These are phyloP conservation scores for Takifugu bimaculatus DNA, from an alignment of 2,113 vertebrate species.

Conservation along the genomic window DNA sequence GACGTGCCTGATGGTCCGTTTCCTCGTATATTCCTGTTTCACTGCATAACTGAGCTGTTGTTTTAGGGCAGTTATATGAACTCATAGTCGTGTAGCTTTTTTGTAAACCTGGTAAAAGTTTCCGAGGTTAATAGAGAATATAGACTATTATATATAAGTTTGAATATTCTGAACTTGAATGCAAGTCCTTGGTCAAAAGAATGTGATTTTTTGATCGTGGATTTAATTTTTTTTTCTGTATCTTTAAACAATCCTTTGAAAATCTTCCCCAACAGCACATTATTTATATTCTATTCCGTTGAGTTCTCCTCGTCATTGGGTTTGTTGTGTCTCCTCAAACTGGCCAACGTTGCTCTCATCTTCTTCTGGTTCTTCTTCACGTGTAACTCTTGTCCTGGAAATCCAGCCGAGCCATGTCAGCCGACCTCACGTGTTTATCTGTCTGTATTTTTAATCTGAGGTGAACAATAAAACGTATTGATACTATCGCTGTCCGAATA, in stretches of 20 bases:
- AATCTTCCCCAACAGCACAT: slow-evolving; percentile 38
- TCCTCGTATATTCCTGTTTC: neutral
- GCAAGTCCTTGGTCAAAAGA: neutral
- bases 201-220: neutral
- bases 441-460: slow-evolving; percentile 12
- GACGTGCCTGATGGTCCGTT: neutral
- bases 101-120: neutral
- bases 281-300: slow-evolving; percentile 13
- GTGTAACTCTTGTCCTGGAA: slow-evolving; percentile 63
- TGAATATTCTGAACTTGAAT: too few relatives aligned
- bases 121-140: too few relatives aligned
- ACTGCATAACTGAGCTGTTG: slow-evolving; percentile 7
- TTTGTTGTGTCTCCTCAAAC: neutral
- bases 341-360: slow-evolving; percentile 9
- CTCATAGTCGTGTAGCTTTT: neutral
- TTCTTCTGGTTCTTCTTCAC: slow-evolving; percentile 21
- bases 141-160: too few relatives aligned
- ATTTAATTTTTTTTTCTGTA: neutral
- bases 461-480: too few relatives aligned
- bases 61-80: neutral
- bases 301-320: neutral
- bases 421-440: slow-evolving; percentile 56
- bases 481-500: too few relatives aligned
- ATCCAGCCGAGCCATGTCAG: slow-evolving; percentile 61
- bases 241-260: neutral